Base-by-base conservation (phyloP, 2,888 invertebrate genomes). In the Drepana falcataria region DNA sequence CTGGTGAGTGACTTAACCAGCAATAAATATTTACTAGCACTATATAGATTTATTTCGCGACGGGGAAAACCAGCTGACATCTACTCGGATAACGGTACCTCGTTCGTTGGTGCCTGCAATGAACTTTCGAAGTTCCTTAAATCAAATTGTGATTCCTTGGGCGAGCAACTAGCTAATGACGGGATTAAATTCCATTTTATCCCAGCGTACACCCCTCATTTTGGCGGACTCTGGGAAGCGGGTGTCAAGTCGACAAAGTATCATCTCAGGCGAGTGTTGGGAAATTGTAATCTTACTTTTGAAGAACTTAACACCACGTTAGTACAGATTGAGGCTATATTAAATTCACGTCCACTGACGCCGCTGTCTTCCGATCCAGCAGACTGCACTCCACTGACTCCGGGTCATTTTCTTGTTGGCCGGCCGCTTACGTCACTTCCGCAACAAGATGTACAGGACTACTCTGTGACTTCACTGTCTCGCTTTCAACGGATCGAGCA, bases 81-180 rank as follows among this genome's bases (percentile, higher is more conserved):
- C 33, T 66, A 59, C 53, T 63, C 62, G 0, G 62, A 64, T 48
- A 62, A 64, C n/a, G 63, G 65, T 3, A 63, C 61, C 35, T 62
- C 64, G 34, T 67, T 67, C 49, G 62, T 64, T 2, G 66, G 67
- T 2, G 65, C 64, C 4, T 66, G 54, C 35, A 64, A 62, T 9
- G 60, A 63, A 4, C 5, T 67, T 2, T 52, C 48, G 2, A 53
- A 47, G 40, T 54, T 56, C 21, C 34, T 59, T 6, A 49, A 56
- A 35, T 2, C 7, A 2, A 53, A 52, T 48, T 55, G 51, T 40
- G 48, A 52, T 44, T 58, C 56, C 0, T 35, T 60, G 21, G 44
- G 41, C 35, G 55, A 56, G 6, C 9, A 9, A n/a, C 35, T 47
- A 7, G 44, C 57, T 2, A 53, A 55, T 34, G 59, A 61, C 41